These are phyloP conservation scores for Drosophila recens DNA, from an alignment of 2,888 invertebrate genomes.

Conservation along the genomic window DNA sequence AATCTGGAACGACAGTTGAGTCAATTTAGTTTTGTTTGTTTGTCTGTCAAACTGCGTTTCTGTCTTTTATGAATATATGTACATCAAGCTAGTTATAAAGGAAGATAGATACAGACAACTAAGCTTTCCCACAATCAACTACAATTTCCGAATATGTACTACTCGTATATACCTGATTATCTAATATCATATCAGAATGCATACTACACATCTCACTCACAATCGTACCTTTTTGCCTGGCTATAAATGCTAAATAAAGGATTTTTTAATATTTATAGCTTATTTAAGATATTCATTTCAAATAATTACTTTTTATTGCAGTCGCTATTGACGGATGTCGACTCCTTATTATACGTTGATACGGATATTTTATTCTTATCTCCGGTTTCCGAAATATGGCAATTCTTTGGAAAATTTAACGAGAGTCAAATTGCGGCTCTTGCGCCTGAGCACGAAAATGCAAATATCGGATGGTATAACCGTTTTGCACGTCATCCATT, in stretches of 20 bases:
- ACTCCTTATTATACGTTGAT: conserved; percentile 96
- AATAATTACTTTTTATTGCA: conserved; percentile 18
- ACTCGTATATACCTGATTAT: too few relatives aligned
- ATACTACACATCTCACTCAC: too few relatives aligned
- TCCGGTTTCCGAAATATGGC: conserved; percentile 93
- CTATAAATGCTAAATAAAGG: too few relatives aligned
- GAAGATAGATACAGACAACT: background rate
- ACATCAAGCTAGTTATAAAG: background rate
- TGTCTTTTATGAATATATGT: background rate
- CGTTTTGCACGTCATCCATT: conserved; percentile 97
- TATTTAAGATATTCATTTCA: background rate
- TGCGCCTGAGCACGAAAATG: conserved; percentile 95
- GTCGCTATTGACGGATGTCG: conserved; percentile 91
- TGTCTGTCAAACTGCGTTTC: too few relatives aligned
- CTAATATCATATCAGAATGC: too few relatives aligned
- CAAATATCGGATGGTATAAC: conserved; percentile 97
- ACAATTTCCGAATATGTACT: too few relatives aligned
- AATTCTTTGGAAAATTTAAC: conserved; percentile 93
- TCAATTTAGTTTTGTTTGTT: too few relatives aligned
- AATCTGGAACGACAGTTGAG: background rate
- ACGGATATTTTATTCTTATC: conserved; percentile 96
- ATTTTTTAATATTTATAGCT: too few relatives aligned
- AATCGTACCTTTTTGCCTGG: background rate
- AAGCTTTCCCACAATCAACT: too few relatives aligned
- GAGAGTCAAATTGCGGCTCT: conserved; percentile 94